Percentiles rank a stretch among this genome's conserved stretches.
Conservation (phyloP, 2,113 vertebrate species). For the Platycercus adscitus region DNA sequence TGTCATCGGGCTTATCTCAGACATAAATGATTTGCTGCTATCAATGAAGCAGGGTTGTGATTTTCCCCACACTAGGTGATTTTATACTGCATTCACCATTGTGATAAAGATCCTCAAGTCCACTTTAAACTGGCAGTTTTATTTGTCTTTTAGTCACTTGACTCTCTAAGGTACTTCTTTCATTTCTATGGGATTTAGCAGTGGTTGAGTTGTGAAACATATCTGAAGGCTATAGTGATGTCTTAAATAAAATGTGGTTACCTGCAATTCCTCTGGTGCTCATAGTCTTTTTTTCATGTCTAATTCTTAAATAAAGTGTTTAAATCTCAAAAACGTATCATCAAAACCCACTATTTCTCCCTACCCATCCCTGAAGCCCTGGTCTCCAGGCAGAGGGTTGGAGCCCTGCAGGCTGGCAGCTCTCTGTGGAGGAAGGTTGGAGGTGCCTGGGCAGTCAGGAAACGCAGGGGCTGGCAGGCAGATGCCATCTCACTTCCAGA, state of each 20-base stretch:
- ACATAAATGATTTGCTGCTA: background rate
- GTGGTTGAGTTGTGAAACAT: accelerated
- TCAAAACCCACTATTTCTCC: accelerated
- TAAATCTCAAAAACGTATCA: background rate
- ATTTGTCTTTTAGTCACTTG: background rate
- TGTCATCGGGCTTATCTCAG: background rate
- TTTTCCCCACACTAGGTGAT: background rate
- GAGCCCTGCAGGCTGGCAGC: background rate
- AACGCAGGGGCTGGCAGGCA: background rate
- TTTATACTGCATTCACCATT: background rate
- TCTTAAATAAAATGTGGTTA: background rate
- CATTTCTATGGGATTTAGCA: background rate
- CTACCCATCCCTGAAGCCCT: background rate
- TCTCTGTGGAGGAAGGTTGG: background rate
- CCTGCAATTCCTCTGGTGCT: background rate
- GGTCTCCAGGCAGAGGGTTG: background rate
- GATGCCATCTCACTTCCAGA: too few species aligned
- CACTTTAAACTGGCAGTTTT: background rate
- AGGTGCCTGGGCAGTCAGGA: background rate
- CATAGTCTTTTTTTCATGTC: background rate
- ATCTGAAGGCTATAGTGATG: background rate
- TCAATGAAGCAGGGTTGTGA: background rate
- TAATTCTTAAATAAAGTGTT: background rate
- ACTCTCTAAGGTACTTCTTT: background rate
- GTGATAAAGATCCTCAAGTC: background rate